phyloP scores from a whole-genome alignment of 1,140 invertebrate genomes.

The Papilio polytes region DNA sequence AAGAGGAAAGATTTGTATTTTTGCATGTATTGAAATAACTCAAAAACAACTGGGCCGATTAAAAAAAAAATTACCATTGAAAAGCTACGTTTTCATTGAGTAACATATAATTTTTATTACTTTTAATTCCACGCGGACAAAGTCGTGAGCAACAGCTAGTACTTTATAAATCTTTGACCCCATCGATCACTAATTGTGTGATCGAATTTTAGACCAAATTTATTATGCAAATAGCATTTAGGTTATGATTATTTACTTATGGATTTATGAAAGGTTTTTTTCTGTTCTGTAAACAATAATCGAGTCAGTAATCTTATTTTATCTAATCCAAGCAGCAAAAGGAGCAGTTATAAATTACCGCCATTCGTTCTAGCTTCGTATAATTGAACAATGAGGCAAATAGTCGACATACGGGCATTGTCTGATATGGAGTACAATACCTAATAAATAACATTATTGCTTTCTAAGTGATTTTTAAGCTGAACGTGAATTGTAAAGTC shows the following conservation, averaged over 20 bases:
- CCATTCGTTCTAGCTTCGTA: constrained; percentile 40
- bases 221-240: not conserved
- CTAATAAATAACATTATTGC: constrained; percentile 9
- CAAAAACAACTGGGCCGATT: too few species aligned
- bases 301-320: constrained; percentile 10
- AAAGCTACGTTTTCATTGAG: too few species aligned
- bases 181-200: too few species aligned
- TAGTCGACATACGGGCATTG: constrained; percentile 44
- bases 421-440: constrained; percentile 29
- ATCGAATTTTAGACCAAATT: not conserved
- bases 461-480: constrained; percentile 14
- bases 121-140: too few species aligned
- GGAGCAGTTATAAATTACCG: constrained; percentile 36
- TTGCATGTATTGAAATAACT: too few species aligned
- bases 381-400: constrained; percentile 51
- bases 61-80: too few species aligned
- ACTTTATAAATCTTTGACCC: too few species aligned
- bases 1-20: too few species aligned
- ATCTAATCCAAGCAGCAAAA: constrained; percentile 43
- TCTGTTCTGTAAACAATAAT: not conserved
- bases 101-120: too few species aligned
- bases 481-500: not conserved
- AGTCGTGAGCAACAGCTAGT: too few species aligned
- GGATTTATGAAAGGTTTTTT: not conserved
- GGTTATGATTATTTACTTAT: not conserved